A percentile compares a stretch with the other conserved stretches of the same genome.
Evolutionary conservation across 2,797 vertebrate genomes (phyloP).

Genomic region (Coluber constrictor): DNA sequence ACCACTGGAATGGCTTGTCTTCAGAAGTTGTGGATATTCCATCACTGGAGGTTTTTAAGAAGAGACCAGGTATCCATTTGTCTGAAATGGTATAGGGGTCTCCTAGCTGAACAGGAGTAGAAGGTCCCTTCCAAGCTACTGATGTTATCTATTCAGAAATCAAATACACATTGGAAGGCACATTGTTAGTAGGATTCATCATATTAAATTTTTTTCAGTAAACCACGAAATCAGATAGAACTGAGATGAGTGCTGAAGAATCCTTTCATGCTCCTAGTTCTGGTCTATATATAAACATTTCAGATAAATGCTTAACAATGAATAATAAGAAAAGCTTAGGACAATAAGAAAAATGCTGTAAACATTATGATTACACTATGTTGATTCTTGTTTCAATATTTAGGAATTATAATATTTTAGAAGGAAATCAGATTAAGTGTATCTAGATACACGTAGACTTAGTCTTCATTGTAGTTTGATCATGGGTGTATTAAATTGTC

Average conservation of each 20-base stretch:
- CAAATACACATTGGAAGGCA: neutral
- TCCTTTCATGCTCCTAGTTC: neutral
- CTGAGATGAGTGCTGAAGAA: neutral
- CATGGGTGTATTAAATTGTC: neutral
- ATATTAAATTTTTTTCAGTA: neutral
- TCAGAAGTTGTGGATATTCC: neutral
- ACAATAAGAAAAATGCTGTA: neutral
- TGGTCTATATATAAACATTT: constrained; percentile 12
- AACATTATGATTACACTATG: neutral
- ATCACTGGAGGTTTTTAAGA: neutral
- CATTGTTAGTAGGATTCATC: neutral
- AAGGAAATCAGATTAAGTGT: neutral
- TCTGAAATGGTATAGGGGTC: too few relatives aligned
- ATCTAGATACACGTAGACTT: neutral
- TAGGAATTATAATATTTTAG: constrained; percentile 9
- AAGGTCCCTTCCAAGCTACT: neutral
- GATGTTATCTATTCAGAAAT: neutral
- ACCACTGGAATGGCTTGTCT: neutral
- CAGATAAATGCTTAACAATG: neutral
- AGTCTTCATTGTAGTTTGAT: neutral
- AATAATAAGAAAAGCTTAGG: neutral
- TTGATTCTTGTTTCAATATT: neutral
- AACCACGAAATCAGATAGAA: neutral
- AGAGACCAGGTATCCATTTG: too few relatives aligned
- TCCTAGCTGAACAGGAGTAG: too few relatives aligned